Percentiles rank a stretch among this genome's conserved stretches.
Evolutionary conservation across 2,113 vertebrate genomes (phyloP).

Genomic region (Ailuropoda melanoleuca): DNA sequence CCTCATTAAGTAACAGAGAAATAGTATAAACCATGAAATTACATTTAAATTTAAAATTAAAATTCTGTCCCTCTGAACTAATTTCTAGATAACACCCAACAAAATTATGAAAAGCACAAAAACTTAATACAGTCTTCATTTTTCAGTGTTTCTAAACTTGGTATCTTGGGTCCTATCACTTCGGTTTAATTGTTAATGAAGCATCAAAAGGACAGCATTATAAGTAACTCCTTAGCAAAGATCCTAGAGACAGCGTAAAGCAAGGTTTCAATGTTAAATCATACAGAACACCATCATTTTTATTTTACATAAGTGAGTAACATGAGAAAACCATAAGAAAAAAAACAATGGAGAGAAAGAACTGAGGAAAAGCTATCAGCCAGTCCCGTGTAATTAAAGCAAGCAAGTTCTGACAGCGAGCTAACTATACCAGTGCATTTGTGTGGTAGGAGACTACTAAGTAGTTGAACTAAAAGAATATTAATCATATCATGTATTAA

Average conservation of each 20-base stretch:
- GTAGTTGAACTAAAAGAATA: background rate
- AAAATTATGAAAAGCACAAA: constrained; percentile 15
- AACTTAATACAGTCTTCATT: background rate
- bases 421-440: background rate
- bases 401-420: background rate
- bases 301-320: background rate
- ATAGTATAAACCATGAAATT: background rate
- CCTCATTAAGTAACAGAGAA: background rate
- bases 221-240: background rate
- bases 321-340: background rate
- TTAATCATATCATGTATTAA: background rate
- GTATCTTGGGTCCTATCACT: background rate
- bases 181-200: background rate
- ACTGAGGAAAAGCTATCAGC: background rate
- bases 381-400: background rate
- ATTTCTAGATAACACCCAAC: background rate
- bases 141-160: constrained; percentile 11
- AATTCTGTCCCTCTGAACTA: background rate
- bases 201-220: background rate
- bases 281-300: background rate
- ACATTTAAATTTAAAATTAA: constrained; percentile 44
- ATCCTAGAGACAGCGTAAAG: background rate
- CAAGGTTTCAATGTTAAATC: background rate
- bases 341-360: background rate
- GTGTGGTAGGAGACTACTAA: background rate